phyloP scores from a whole-genome alignment of 2,888 invertebrate genomes.

The Tachina grossa region DNA sequence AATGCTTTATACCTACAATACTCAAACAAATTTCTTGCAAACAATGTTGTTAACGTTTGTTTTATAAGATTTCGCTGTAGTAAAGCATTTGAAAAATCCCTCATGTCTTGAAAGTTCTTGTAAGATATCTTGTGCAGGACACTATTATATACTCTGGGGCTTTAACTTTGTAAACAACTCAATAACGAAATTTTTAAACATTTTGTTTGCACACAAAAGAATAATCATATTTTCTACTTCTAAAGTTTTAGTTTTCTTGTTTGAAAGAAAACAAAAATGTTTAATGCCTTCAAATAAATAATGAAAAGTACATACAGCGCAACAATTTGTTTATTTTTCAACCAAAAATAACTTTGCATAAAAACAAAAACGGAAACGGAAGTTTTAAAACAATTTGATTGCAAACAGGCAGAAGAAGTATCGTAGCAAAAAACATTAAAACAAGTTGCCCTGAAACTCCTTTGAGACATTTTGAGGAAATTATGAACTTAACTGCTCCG shows the following conservation, averaged over 20 bases:
- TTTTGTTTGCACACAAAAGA: slow-evolving; percentile 41
- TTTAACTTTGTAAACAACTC: slow-evolving; percentile 45
- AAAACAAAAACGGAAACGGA: slow-evolving; percentile 68
- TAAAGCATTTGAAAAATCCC: too few species aligned
- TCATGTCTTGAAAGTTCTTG: too few species aligned
- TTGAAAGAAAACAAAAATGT: neutral
- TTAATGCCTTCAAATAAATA: slow-evolving; percentile 22
- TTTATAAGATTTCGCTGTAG: too few species aligned
- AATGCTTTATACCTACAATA: too few species aligned
- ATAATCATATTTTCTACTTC: neutral
- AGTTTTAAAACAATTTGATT: slow-evolving; percentile 60
- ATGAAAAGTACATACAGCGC: neutral
- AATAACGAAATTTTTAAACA: slow-evolving; percentile 33
- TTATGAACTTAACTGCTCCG: slow-evolving; percentile 37
- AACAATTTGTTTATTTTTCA: slow-evolving; percentile 42
- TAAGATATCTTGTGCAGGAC: too few species aligned
- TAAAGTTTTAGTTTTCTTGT: slow-evolving; percentile 49
- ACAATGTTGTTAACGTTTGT: too few species aligned
- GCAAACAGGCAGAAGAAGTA: slow-evolving; percentile 10
- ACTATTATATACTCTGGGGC: slow-evolving; percentile 42
- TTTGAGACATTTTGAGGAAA: slow-evolving; percentile 62
- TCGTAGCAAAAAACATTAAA: slow-evolving; percentile 28
- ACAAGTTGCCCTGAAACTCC: slow-evolving; percentile 60
- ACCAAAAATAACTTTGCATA: slow-evolving; percentile 43
- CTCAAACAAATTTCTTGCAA: too few species aligned